These are phyloP conservation scores for Burhinus bistriatus DNA, from an alignment of 2,113 vertebrate species.

Conservation along the genomic window DNA sequence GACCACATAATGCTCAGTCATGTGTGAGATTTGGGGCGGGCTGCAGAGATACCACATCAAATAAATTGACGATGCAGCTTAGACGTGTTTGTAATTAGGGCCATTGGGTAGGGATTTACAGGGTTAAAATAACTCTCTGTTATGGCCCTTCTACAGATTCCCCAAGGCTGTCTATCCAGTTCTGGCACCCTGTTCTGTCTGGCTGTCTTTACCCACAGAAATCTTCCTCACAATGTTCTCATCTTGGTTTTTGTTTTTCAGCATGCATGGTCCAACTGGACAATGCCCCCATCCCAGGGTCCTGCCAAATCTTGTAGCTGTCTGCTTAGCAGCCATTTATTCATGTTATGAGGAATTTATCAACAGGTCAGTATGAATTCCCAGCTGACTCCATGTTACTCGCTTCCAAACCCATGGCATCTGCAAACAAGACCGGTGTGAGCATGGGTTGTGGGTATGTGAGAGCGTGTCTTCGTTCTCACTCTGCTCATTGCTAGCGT, in stretches of 20 bases:
- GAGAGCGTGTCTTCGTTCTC: not conserved
- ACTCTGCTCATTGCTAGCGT: not conserved
- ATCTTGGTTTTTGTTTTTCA: constrained; percentile 67
- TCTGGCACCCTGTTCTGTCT: not conserved
- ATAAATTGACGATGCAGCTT: not conserved
- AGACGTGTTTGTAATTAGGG: not conserved
- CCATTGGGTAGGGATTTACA: not conserved
- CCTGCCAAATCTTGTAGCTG: constrained; percentile 96
- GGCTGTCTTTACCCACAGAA: not conserved
- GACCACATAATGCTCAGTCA: not conserved
- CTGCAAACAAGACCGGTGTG: not conserved
- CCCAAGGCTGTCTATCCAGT: not conserved
- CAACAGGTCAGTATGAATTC: constrained; percentile 88
- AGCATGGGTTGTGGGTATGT: not conserved
- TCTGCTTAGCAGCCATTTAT: constrained; percentile 98
- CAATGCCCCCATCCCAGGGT: constrained; percentile 98
- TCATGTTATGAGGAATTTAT: constrained; percentile 99
- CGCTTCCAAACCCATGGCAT: not conserved
- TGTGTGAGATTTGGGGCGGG: not conserved
- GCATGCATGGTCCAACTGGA: constrained; percentile 97
- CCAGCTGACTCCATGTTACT: not conserved
- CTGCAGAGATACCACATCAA: not conserved
- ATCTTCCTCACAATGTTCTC: not conserved
- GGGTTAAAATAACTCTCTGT: not conserved
- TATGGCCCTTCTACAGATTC: not conserved